A percentile compares a stretch with the other conserved stretches of the same genome.
Evolutionary conservation across 2,888 invertebrate genomes (phyloP).

Genomic region (Eupithecia dodoneata): DNA sequence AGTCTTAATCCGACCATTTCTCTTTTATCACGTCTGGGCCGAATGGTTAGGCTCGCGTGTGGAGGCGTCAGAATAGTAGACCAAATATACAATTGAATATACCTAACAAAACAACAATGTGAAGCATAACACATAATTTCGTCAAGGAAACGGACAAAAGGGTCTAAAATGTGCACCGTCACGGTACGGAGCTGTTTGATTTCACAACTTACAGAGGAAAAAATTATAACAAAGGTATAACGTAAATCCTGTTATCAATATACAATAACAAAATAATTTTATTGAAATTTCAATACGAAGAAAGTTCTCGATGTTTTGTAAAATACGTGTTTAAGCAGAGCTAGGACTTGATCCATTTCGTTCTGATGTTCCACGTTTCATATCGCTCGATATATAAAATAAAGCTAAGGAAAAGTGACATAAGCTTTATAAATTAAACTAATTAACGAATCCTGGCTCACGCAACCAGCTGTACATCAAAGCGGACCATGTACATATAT

Average conservation of each 20-base stretch:
- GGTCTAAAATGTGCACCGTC: constrained; percentile 5
- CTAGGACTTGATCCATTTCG: constrained; percentile 46
- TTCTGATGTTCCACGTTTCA: constrained; percentile 49
- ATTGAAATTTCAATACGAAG: constrained; percentile 22
- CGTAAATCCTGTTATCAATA: constrained; percentile 34
- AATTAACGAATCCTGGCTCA: constrained; percentile 40
- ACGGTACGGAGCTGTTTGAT: neutral
- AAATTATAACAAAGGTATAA: constrained; percentile 36
- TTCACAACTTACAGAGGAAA: constrained; percentile 18
- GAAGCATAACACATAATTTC: constrained; percentile 9
- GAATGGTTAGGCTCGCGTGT: neutral
- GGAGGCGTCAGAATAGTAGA: neutral
- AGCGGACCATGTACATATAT: neutral
- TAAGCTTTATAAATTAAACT: constrained; percentile 52
- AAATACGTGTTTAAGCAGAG: constrained; percentile 38
- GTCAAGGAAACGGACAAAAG: constrained; percentile 17
- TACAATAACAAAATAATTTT: constrained; percentile 32
- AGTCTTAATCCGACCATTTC: neutral
- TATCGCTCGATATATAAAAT: constrained; percentile 55
- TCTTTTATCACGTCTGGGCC: neutral
- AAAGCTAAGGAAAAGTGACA: constrained; percentile 55
- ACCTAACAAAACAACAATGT: neutral
- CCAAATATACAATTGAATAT: neutral
- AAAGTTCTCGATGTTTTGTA: constrained; percentile 26
- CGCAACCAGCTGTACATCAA: constrained; percentile 13